These are phyloP conservation scores for Harpagoxenus sublaevis DNA, from an alignment of 2,888 invertebrate genomes.

Conservation along the genomic window DNA sequence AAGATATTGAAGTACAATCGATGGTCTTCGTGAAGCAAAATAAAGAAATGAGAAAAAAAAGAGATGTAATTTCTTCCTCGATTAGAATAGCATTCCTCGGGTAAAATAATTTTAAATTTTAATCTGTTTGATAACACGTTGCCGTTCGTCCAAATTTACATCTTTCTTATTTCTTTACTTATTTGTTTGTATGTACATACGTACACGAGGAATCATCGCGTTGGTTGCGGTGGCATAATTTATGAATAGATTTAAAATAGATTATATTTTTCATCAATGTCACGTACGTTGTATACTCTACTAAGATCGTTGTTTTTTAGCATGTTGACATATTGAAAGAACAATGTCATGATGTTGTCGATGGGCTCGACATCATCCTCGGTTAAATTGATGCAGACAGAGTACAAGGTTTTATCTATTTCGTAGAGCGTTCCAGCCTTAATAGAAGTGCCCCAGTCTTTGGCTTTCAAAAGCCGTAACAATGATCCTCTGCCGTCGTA, in stretches of 20 bases:
- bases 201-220: background rate
- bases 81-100: background rate
- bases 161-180: no score
- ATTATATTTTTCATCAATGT: background rate
- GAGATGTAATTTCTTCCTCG: background rate
- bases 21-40: background rate
- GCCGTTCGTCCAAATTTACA: background rate
- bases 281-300: conserved; percentile 93
- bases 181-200: no score
- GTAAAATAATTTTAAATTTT: background rate
- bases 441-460: conserved; percentile 93
- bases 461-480: conserved; percentile 93
- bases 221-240: no score
- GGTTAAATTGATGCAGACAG: conserved; percentile 95
- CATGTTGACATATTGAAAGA: conserved; percentile 96
- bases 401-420: no score
- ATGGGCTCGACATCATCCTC: conserved; percentile 95
- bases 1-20: background rate
- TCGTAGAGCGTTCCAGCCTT: no score
- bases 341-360: conserved; percentile 94
- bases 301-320: conserved; percentile 90
- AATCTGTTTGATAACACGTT: background rate
- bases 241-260: background rate
- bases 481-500: conserved; percentile 98
- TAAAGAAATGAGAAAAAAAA: background rate